A percentile compares a stretch with the other conserved stretches of the same genome.
phyloP scores from a whole-genome alignment of 2,113 vertebrate species.

The Thermophis baileyi region DNA sequence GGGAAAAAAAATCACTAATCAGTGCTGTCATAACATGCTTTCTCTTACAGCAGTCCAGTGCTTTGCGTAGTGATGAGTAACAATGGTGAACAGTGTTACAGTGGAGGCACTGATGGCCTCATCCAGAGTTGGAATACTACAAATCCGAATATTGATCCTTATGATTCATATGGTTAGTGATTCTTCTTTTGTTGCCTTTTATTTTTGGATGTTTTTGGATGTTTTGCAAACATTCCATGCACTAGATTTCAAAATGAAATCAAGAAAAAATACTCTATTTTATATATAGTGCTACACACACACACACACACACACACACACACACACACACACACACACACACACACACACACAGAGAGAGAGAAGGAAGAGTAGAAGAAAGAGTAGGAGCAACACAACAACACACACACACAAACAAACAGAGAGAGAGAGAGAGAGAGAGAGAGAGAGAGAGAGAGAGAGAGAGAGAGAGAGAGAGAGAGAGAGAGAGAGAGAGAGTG shows the following conservation, averaged over 20 bases:
- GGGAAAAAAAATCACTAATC: neutral
- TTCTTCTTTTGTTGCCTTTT: neutral
- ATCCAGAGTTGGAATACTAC: constrained; percentile 97
- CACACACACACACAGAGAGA: too few relatives aligned
- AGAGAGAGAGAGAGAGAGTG: too few relatives aligned
- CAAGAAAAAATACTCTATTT: neutral
- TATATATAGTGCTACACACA: neutral
- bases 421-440: too few relatives aligned
- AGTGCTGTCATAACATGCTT: neutral
- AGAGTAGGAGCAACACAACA: too few relatives aligned
- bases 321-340: too few relatives aligned
- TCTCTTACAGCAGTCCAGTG: constrained; percentile 79
- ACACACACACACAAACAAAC: too few relatives aligned
- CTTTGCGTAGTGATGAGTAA: constrained; percentile 97
- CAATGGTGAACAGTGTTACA: constrained; percentile 95
- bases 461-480: too few relatives aligned
- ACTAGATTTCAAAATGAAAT: neutral
- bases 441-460: too few relatives aligned
- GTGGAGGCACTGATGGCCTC: constrained; percentile 88
- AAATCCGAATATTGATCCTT: constrained; percentile 93
- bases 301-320: too few relatives aligned
- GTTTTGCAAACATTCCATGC: neutral
- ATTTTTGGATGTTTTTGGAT: neutral
- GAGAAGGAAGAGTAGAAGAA: too few relatives aligned
- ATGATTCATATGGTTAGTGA: constrained; percentile 89